Evolutionary conservation across 2,113 vertebrate genomes (phyloP).

Genomic region (Chionis minor): DNA sequence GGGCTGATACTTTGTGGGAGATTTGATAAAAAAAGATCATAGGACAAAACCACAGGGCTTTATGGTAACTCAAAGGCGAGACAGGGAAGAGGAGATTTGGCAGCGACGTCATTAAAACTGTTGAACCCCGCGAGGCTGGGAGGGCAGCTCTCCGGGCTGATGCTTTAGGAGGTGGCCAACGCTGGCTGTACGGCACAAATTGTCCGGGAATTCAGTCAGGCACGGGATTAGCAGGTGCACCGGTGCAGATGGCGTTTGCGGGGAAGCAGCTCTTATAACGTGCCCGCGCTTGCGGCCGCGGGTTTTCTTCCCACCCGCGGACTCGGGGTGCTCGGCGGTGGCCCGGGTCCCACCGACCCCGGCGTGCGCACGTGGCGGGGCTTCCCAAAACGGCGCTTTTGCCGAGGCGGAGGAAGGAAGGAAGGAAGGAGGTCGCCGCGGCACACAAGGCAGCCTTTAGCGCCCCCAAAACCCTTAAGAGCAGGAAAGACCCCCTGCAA

Average conservation of each 20-base stretch:
- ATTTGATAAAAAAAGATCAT: not conserved
- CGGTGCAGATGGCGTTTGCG: not conserved
- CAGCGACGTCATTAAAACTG: not conserved
- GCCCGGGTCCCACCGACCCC: too few relatives aligned
- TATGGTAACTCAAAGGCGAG: not conserved
- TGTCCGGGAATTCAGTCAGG: not conserved
- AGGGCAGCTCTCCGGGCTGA: not conserved
- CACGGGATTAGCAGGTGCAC: accelerated
- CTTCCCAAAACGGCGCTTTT: not conserved
- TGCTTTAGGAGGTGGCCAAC: not conserved
- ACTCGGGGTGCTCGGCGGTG: not conserved
- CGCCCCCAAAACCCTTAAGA: not conserved
- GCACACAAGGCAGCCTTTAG: not conserved
- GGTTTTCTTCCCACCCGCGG: not conserved
- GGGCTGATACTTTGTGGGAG: not conserved
- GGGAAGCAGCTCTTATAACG: not conserved
- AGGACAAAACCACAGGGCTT: not conserved
- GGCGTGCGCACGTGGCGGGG: accelerated
- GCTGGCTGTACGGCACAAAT: not conserved
- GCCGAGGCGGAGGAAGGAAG: too few relatives aligned
- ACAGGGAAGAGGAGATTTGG: not conserved
- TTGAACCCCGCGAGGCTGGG: not conserved
- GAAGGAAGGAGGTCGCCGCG: not conserved
- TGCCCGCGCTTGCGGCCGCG: accelerated
- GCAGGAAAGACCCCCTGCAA: not conserved